These are phyloP conservation scores for Oreocharis arfaki DNA, from an alignment of 2,113 vertebrate species.

Conservation along the genomic window DNA sequence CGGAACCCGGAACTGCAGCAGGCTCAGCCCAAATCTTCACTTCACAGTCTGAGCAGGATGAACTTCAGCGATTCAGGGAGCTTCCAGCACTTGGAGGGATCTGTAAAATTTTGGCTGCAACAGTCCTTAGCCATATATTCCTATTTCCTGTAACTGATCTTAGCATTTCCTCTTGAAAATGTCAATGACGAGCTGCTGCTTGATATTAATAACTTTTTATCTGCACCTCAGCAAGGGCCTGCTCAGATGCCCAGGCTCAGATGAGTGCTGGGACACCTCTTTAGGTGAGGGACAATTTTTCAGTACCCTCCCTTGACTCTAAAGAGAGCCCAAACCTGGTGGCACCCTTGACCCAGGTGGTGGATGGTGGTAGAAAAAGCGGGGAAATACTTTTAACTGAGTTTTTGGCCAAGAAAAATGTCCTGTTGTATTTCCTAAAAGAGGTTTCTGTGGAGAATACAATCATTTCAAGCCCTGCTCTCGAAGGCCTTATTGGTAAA, in stretches of 20 bases:
- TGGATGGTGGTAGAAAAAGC: not conserved
- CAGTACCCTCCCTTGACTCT: not conserved
- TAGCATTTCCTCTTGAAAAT: not conserved
- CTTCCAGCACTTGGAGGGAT: not conserved
- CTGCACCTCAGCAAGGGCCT: not conserved
- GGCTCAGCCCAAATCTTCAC: not conserved
- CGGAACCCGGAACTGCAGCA: not conserved
- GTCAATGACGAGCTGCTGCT: not conserved
- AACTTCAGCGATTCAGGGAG: not conserved
- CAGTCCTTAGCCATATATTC: not conserved
- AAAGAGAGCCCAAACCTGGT: not conserved
- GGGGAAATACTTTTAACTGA: not conserved
- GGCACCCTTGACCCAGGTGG: not conserved
- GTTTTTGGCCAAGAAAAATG: not conserved
- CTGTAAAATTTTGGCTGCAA: not conserved
- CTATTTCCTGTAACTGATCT: not conserved
- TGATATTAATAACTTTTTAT: not conserved
- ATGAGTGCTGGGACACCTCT: not conserved
- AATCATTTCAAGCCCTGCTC: not conserved
- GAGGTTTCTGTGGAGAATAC: not conserved
- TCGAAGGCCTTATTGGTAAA: not conserved
- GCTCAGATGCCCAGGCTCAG: not conserved
- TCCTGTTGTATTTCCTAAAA: not conserved
- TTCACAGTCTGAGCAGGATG: accelerated
- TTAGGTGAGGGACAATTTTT: not conserved